Percentiles rank a stretch among this genome's conserved stretches.
These are phyloP conservation scores for Horisme vitalbata DNA, from an alignment of 2,888 invertebrate genomes.

Conservation along the genomic window DNA sequence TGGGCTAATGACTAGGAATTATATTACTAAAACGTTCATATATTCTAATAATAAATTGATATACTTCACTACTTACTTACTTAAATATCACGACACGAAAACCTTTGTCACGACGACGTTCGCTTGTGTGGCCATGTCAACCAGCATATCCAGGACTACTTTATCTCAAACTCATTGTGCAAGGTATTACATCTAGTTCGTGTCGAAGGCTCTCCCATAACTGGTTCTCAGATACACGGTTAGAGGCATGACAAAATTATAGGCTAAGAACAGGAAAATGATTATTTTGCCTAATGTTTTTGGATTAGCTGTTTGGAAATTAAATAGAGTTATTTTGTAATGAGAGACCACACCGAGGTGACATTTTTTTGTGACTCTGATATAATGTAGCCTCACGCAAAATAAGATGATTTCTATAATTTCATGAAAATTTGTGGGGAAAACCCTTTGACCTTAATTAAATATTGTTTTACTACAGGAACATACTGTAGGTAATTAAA, in stretches of 20 bases:
- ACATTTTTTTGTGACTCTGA: slow-evolving; percentile 4
- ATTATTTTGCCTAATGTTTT: slow-evolving; percentile 51
- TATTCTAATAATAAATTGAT: neutral
- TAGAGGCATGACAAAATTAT: slow-evolving; percentile 57
- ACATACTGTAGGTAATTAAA: no score
- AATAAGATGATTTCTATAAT: no score
- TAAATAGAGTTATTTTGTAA: slow-evolving; percentile 47
- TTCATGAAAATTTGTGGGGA: no score
- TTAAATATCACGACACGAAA: slow-evolving; percentile 39
- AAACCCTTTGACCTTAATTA: no score
- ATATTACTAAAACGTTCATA: no score
- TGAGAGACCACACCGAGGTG: slow-evolving; percentile 21
- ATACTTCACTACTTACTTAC: slow-evolving; percentile 35
- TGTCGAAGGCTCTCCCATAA: slow-evolving; percentile 32
- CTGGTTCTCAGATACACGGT: slow-evolving; percentile 35
- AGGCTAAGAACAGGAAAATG: slow-evolving; percentile 57
- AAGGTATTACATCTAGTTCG: slow-evolving; percentile 4
- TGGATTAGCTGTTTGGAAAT: slow-evolving; percentile 46
- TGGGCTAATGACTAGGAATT: no score
- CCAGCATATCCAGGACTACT: slow-evolving; percentile 41
- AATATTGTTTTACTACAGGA: no score
- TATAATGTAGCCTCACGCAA: no score
- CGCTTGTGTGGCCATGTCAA: slow-evolving; percentile 55
- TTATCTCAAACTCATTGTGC: slow-evolving; percentile 15
- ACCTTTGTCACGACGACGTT: slow-evolving; percentile 53